phyloP scores from a whole-genome alignment of 2,797 vertebrate genomes.

The Takifugu rubripes region DNA sequence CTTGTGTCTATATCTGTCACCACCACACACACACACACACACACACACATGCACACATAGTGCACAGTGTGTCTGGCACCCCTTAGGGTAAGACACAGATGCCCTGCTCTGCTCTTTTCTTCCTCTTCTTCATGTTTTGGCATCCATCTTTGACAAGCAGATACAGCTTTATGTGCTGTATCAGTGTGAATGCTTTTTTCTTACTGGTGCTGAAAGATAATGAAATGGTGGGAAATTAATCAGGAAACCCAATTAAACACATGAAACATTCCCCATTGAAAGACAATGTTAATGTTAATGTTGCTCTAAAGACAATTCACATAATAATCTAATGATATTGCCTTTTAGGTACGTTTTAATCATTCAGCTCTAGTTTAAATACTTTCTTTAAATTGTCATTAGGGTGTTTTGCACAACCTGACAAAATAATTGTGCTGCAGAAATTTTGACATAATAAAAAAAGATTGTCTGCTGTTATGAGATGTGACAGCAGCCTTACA shows the following conservation, averaged over 20 bases:
- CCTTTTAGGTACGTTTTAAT: too few species aligned
- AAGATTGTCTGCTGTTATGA: slow-evolving; percentile 47
- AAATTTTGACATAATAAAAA: slow-evolving; percentile 15
- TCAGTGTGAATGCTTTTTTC: slow-evolving; percentile 7
- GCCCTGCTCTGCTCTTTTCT: slow-evolving; percentile 60
- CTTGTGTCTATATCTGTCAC: slow-evolving; percentile 22
- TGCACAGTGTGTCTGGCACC: slow-evolving; percentile 37
- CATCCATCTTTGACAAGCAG: slow-evolving; percentile 44
- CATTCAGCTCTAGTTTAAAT: too few species aligned
- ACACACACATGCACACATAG: slow-evolving; percentile 5
- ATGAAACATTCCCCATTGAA: too few species aligned
- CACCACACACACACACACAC: slow-evolving; percentile 1
- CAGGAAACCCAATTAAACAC: too few species aligned
- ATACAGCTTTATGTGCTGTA: slow-evolving; percentile 28
- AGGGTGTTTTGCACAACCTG: background rate
- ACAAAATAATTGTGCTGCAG: slow-evolving; percentile 17
- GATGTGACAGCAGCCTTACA: slow-evolving; percentile 69
- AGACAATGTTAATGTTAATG: too few species aligned
- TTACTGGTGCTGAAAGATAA: background rate
- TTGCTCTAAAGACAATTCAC: too few species aligned
- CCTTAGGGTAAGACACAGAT: slow-evolving; percentile 44
- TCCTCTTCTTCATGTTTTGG: slow-evolving; percentile 31
- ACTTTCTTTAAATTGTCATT: too few species aligned
- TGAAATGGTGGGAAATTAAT: too few species aligned
- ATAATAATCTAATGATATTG: too few species aligned